Evolutionary conservation across 2,888 invertebrate genomes (phyloP), one percentile per base, ranked within the genome.

Genomic region (Drosophila rellima): DNA sequence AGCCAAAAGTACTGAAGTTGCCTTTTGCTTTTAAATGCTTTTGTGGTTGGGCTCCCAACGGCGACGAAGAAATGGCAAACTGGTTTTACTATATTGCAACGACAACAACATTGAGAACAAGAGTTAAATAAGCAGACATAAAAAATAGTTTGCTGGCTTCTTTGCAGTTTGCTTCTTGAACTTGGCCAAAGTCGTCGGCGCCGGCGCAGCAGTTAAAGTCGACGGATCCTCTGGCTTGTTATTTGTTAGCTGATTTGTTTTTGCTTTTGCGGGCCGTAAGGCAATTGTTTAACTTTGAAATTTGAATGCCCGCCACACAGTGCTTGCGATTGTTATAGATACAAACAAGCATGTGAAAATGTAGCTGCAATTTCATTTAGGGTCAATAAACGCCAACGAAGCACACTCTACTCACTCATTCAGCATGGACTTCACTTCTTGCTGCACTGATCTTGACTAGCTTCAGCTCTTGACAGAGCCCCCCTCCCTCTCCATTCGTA

Each of bases 381-480:
- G 89, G 89, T 85, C 89, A 89, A 85, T 89, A 87, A 89, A 85
- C 85, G 89, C 87, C 76, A 88, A 67, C 64, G 45, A 66, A 80
- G 68, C 77, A 62, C 54, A 67, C 64, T 37, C 18, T 50, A 13
- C 26, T 71, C 80, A 71, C 65, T 78, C 80, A 78, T 64, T 61
- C 71, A 78, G 62, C 47, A 57, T 40, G 17, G 20, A 15, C 55
- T 64, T 17, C 33, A 37, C 47, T 37, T 47, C 37, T 29, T 29
- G 23, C 37, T 37, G 31, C 57, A 26, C 40, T 56, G 78, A 72
- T 74, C 74, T 74, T 42, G 51, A 39, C 68, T 55, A 62, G 52
- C 51, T 56, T 29, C 40, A 35, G 20, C 15, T 35, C 47, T 23
- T n/a, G 29, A 51, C 23, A 42, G 50, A 57, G 29, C n/a, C 6